Conservation (phyloP, 2,888 invertebrate species). For the Antheraea yamamai region DNA sequence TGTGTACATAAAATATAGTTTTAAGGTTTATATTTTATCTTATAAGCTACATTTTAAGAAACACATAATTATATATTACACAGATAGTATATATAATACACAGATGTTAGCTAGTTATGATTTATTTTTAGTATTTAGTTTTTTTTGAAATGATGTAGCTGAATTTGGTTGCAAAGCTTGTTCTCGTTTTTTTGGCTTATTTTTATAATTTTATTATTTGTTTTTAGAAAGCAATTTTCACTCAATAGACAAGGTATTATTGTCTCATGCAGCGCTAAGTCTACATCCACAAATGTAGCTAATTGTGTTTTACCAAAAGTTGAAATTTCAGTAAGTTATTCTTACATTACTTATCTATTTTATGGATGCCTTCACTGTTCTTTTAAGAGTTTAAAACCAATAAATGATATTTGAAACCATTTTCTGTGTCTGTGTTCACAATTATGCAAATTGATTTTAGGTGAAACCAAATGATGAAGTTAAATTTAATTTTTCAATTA, state of each 20-base stretch:
- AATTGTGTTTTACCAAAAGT: slow-evolving; percentile 30
- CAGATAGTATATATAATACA: no score
- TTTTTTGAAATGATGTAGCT: neutral
- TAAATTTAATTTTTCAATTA: slow-evolving; percentile 47
- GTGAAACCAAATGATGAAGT: slow-evolving; percentile 53
- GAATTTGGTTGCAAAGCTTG: neutral
- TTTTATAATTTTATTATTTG: neutral
- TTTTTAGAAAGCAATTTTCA: slow-evolving; percentile 29
- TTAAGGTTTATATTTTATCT: no score
- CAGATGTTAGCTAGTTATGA: no score
- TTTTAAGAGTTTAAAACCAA: neutral
- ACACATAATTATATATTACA: no score
- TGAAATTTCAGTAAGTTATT: slow-evolving; percentile 40
- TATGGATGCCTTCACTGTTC: no score
- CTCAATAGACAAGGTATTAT: slow-evolving; percentile 32
- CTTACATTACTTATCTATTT: neutral
- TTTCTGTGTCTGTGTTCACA: neutral
- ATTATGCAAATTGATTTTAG: slow-evolving; percentile 35
- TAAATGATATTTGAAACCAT: neutral
- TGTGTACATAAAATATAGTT: no score
- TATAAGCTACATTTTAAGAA: no score
- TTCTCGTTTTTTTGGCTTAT: neutral
- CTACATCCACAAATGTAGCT: slow-evolving; percentile 24
- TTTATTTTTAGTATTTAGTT: neutral
- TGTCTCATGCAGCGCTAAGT: slow-evolving; percentile 35